Conservation (phyloP, 2,113 vertebrate genomes). For the Alouatta palliata region DNA sequence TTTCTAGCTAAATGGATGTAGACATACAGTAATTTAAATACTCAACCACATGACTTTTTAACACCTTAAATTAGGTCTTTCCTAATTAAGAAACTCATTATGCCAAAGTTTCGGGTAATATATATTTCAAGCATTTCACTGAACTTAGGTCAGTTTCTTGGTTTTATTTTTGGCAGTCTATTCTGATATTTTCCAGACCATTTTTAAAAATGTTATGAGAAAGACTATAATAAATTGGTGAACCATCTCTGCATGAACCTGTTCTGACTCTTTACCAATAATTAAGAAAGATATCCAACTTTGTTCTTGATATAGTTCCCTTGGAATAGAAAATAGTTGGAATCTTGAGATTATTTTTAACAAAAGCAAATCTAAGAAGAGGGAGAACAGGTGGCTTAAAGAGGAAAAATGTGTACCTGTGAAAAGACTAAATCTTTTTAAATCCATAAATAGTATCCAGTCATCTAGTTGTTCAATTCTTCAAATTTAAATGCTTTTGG, state of each 20-base stretch:
- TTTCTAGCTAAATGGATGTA: conserved; percentile 59
- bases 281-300: conserved; percentile 59
- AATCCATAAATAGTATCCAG: conserved; percentile 63
- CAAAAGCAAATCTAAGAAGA: conserved; percentile 51
- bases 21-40: conserved; percentile 65
- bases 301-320: background rate
- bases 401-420: conserved; percentile 61
- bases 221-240: conserved; percentile 51
- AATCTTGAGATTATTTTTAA: conserved; percentile 67
- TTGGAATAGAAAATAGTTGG: conserved; percentile 38
- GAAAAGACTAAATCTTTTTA: conserved; percentile 61
- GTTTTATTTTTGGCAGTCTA: conserved; percentile 50
- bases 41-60: conserved; percentile 54
- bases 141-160: conserved; percentile 43
- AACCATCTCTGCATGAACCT: conserved; percentile 3
- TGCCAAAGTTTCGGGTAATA: conserved; percentile 62
- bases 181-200: conserved; percentile 45
- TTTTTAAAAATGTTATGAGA: conserved; percentile 52
- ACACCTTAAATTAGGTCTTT: conserved; percentile 57
- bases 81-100: conserved; percentile 64
- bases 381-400: conserved; percentile 53
- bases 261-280: conserved; percentile 50
- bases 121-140: conserved; percentile 55
- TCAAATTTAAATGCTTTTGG: conserved; percentile 74
- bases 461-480: conserved; percentile 61